Evolutionary conservation across 2,113 vertebrate species (phyloP).

Genomic region (Peromyscus californicus): DNA sequence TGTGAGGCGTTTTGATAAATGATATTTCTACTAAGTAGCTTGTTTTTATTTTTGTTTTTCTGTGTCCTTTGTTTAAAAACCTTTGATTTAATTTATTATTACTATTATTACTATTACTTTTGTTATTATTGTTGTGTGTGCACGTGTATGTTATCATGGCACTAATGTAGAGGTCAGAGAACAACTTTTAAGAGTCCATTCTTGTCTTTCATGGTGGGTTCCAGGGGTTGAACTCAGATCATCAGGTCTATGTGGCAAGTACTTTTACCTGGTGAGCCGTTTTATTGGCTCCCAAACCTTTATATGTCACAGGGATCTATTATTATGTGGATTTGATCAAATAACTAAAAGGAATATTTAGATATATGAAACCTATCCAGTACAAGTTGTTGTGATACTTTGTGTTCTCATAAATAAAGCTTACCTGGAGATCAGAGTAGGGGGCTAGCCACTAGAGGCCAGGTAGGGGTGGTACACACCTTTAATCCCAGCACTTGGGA

Average conservation of each 20-base stretch:
- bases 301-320: not conserved
- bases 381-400: not conserved
- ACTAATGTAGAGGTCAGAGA: not conserved
- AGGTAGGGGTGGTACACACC: no score
- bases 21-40: not conserved
- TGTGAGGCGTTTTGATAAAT: slow-evolving; percentile 11
- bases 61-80: slow-evolving; percentile 8
- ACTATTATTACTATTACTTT: not conserved
- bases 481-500: no score
- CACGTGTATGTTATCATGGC: not conserved
- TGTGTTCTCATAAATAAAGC: no score
- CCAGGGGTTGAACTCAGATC: not conserved
- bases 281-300: not conserved
- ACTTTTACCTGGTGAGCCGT: not conserved
- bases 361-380: not conserved
- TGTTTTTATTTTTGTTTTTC: not conserved
- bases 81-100: not conserved
- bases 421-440: no score
- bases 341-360: slow-evolving; percentile 43
- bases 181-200: not conserved
- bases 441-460: no score
- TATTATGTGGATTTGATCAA: slow-evolving; percentile 30
- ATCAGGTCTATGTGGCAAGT: not conserved
- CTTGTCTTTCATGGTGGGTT: not conserved
- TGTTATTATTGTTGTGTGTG: not conserved